Conservation (phyloP, 1,140 invertebrate genomes). For the Spodoptera litura region DNA sequence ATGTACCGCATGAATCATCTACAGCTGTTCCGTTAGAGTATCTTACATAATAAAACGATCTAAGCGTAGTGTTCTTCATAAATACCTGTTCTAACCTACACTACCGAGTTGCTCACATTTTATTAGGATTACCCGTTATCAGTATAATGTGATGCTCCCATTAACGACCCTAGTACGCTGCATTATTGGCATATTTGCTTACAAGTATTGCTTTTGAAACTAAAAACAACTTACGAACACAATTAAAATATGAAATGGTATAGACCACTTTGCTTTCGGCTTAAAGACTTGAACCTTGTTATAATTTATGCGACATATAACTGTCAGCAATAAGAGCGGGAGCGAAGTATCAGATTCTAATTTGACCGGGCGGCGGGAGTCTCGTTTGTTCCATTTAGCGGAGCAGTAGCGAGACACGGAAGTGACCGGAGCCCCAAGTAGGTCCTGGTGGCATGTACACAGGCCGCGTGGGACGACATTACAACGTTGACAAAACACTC, state of each 20-base stretch:
- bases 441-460: conserved; percentile 65
- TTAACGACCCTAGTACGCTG: too few species aligned
- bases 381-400: conserved; percentile 60
- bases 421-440: conserved; percentile 61
- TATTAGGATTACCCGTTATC: conserved; percentile 5
- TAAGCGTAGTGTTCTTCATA: conserved; percentile 16
- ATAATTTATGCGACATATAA: conserved; percentile 11
- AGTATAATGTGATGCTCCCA: neutral
- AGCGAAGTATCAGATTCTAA: conserved; percentile 41
- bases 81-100: conserved; percentile 18
- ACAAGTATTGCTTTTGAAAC: too few species aligned
- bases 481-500: conserved; percentile 61
- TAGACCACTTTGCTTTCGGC: too few species aligned
- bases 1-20: conserved; percentile 35
- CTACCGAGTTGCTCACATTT: conserved; percentile 12
- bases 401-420: conserved; percentile 64
- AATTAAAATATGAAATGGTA: too few species aligned
- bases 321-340: conserved; percentile 39
- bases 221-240: too few species aligned
- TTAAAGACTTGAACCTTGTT: neutral
- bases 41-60: conserved; percentile 42
- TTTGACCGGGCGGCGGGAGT: conserved; percentile 42
- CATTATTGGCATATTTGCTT: too few species aligned
- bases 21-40: conserved; percentile 8
- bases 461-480: conserved; percentile 68